These are phyloP conservation scores for Acropternis orthonyx DNA, from an alignment of 2,797 vertebrate species.

Conservation along the genomic window DNA sequence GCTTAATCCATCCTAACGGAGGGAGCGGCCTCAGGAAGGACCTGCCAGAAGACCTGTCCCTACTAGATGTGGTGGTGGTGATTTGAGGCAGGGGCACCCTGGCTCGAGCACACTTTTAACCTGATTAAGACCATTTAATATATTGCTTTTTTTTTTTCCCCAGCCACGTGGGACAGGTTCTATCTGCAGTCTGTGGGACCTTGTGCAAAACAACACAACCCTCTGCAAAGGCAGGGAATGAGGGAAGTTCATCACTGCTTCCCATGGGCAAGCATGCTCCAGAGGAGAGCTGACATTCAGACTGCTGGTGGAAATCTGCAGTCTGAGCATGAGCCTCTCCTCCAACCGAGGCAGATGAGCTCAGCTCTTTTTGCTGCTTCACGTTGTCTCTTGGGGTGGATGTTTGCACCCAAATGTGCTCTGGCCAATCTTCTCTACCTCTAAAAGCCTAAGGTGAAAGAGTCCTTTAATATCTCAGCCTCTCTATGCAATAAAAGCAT, in stretches of 20 bases:
- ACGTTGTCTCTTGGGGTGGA: neutral
- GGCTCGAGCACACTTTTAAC: neutral
- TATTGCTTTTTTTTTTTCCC: accelerated
- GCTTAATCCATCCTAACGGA: conserved; percentile 19
- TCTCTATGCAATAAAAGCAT: conserved; percentile 53
- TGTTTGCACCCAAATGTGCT: conserved; percentile 11
- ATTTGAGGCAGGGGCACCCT: neutral
- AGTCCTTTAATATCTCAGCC: conserved; percentile 32
- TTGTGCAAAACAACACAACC: neutral
- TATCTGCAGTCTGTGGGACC: neutral
- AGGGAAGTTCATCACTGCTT: neutral
- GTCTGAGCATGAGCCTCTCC: neutral
- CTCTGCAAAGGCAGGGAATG: neutral
- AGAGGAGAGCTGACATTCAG: neutral
- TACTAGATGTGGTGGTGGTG: neutral
- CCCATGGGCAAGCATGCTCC: neutral
- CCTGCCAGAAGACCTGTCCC: neutral
- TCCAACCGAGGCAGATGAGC: neutral
- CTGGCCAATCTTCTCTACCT: neutral
- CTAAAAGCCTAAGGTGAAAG: neutral
- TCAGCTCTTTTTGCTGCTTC: neutral
- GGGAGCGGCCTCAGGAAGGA: neutral
- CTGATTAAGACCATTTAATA: neutral
- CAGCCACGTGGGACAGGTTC: neutral
- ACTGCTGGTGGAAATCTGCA: neutral